Evolutionary conservation across 2,888 invertebrate species (phyloP).

Genomic region (Amphipoea oculea): DNA sequence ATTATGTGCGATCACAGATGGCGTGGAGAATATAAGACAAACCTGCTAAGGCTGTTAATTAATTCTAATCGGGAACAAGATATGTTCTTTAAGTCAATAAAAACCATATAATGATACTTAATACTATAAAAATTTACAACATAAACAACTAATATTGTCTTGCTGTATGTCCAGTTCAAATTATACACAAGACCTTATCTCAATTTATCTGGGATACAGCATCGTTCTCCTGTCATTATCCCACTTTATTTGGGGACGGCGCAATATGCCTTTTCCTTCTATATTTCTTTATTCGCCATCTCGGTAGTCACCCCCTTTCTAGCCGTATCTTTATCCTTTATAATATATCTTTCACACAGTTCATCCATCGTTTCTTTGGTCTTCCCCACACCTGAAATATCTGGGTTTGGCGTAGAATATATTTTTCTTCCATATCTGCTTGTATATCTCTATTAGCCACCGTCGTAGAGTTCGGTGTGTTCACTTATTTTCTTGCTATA

Average conservation of each 20-base stretch:
- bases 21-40: background rate
- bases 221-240: background rate
- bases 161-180: background rate
- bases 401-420: background rate
- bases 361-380: background rate
- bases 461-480: background rate
- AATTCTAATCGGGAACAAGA: background rate
- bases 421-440: background rate
- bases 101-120: background rate
- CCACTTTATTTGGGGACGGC: too few relatives aligned
- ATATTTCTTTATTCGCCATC: background rate
- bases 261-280: too few relatives aligned
- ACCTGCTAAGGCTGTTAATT: background rate
- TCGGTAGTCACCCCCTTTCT: background rate
- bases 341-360: background rate
- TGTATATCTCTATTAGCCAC: background rate
- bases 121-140: background rate
- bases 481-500: background rate
- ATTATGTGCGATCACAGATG: background rate
- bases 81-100: background rate
- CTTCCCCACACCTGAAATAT: background rate
- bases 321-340: too few relatives aligned
- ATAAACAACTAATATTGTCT: background rate
- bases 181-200: background rate
- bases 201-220: background rate